phyloP scores from a whole-genome alignment of 2,797 vertebrate species.

The Pitangus sulphuratus region DNA sequence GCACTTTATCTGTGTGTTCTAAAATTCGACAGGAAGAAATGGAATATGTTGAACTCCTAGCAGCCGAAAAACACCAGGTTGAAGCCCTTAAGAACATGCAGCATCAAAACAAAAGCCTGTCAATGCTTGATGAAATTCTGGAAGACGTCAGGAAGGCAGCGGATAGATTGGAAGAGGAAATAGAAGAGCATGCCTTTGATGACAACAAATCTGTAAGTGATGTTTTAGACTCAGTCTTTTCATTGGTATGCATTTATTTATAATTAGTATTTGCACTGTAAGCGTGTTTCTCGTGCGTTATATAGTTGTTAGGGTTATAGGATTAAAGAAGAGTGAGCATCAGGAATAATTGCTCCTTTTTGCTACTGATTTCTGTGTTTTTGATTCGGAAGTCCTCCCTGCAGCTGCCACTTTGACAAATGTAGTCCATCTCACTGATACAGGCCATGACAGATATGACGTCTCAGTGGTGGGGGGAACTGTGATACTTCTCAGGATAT shows the following conservation, averaged over 20 bases:
- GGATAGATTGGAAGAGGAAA: constrained; percentile 93
- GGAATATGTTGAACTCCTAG: constrained; percentile 93
- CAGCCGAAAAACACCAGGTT: constrained; percentile 94
- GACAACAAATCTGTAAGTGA: constrained; percentile 91
- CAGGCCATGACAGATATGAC: rapidly evolving
- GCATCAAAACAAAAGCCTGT: constrained; percentile 91
- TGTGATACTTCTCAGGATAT: background rate
- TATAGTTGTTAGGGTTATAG: background rate
- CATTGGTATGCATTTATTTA: background rate
- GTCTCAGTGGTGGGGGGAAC: background rate
- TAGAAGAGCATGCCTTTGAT: constrained; percentile 95
- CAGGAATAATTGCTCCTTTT: background rate
- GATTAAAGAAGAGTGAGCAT: background rate
- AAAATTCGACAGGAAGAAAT: constrained; percentile 87
- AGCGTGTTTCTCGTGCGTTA: background rate
- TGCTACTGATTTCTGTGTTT: background rate
- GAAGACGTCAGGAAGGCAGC: constrained; percentile 96
- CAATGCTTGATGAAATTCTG: constrained; percentile 94
- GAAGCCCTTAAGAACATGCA: constrained; percentile 89
- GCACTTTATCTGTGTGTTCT: background rate
- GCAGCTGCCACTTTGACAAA: background rate
- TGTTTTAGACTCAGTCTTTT: background rate
- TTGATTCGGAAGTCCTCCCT: background rate
- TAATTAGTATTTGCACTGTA: background rate
- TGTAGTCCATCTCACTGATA: background rate